These are phyloP conservation scores for Andrena dorsata DNA, from an alignment of 2,888 invertebrate genomes.

Conservation along the genomic window DNA sequence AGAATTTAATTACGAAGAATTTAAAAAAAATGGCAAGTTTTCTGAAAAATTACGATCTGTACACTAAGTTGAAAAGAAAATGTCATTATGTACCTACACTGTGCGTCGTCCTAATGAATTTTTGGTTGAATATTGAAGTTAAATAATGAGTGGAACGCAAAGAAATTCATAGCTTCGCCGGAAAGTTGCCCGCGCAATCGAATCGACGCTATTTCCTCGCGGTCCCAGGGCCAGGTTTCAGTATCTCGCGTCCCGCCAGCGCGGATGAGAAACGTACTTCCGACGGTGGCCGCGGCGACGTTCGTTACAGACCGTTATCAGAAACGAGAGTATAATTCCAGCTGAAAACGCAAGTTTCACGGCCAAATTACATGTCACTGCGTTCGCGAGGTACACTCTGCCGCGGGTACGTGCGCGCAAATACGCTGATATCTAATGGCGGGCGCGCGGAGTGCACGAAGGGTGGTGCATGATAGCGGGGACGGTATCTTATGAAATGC, in stretches of 20 bases:
- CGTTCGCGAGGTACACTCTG: conserved; percentile 27
- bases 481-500: conserved; percentile 51
- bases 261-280: conserved; percentile 9
- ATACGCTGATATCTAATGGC: conserved; percentile 50
- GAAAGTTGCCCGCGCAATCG: not conserved
- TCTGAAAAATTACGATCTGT: too few relatives aligned
- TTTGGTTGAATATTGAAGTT: too few relatives aligned
- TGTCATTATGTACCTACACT: too few relatives aligned
- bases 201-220: conserved; percentile 1
- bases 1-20: too few relatives aligned
- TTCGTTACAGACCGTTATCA: conserved; percentile 45
- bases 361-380: conserved; percentile 57
- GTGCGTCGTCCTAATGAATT: too few relatives aligned
- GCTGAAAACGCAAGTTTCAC: conserved; percentile 62
- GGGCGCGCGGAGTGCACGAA: conserved; percentile 29
- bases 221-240: not conserved
- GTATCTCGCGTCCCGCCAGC: conserved; percentile 1
- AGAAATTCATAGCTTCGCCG: too few relatives aligned
- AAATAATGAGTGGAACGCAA: too few relatives aligned
- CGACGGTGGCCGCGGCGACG: not conserved
- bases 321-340: conserved; percentile 46
- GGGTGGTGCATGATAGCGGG: conserved; percentile 36
- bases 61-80: too few relatives aligned
- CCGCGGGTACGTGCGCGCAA: conserved; percentile 3
- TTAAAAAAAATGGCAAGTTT: too few relatives aligned